Percentiles rank a stretch among this genome's conserved stretches.
Evolutionary conservation across 1,140 invertebrate genomes (phyloP).

Genomic region (Brachionus rubens): DNA sequence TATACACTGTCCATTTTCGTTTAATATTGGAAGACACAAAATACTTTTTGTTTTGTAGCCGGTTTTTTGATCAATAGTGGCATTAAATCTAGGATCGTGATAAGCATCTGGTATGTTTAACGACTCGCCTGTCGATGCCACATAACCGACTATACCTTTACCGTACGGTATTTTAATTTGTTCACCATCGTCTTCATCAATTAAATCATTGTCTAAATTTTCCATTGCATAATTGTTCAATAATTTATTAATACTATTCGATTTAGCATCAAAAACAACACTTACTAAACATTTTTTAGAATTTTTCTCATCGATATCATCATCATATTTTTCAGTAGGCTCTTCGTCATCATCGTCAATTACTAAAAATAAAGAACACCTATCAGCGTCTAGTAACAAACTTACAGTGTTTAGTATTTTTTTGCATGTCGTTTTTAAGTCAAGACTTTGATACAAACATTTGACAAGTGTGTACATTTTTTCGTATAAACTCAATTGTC

Average conservation of each 20-base stretch:
- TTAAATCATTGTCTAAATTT: constrained; percentile 72
- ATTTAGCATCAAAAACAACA: constrained; percentile 81
- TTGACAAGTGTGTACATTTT: constrained; percentile 92
- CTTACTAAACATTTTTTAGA: constrained; percentile 71
- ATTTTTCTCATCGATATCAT: not conserved
- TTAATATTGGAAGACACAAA: constrained; percentile 89
- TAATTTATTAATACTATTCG: constrained; percentile 58
- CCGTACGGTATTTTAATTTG: constrained; percentile 75
- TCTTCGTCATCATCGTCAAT: constrained; percentile 64
- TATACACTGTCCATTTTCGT: constrained; percentile 89
- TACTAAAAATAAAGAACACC: constrained; percentile 86
- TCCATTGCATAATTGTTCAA: constrained; percentile 58
- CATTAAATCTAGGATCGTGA: constrained; percentile 73
- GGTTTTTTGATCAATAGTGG: constrained; percentile 81
- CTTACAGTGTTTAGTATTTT: constrained; percentile 93
- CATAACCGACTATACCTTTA: constrained; percentile 83
- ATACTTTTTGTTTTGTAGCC: constrained; percentile 87
- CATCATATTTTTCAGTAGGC: not conserved
- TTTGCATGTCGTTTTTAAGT: constrained; percentile 84
- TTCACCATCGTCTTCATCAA: constrained; percentile 79
- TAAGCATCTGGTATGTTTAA: constrained; percentile 94
- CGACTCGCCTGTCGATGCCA: constrained; percentile 82
- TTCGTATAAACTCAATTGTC: constrained; percentile 84
- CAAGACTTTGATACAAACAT: constrained; percentile 91
- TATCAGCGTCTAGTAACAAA: constrained; percentile 81